These are phyloP conservation scores for Colletes latitarsis DNA, from an alignment of 1,140 invertebrate genomes.

Conservation along the genomic window DNA sequence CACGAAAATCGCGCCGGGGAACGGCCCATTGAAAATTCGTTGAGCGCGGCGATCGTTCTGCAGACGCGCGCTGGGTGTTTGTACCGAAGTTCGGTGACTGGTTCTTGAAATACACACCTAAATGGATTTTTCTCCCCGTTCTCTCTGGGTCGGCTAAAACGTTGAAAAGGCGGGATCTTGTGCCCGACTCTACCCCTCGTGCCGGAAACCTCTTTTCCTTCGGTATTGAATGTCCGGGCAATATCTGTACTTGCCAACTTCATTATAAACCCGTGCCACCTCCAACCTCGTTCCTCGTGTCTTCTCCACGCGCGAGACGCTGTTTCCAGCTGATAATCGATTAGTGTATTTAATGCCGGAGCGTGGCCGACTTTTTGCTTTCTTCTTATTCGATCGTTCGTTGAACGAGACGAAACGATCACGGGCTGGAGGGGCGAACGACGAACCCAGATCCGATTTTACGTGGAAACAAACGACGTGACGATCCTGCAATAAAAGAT, in stretches of 20 bases:
- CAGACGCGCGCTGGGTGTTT: background rate
- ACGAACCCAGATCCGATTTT: too few relatives aligned
- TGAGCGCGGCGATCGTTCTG: background rate
- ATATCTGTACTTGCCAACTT: conserved; percentile 29
- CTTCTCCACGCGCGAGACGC: background rate
- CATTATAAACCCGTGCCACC: conserved; percentile 12
- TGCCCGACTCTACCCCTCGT: conserved; percentile 13
- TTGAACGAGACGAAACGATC: too few relatives aligned
- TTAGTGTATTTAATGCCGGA: too few relatives aligned
- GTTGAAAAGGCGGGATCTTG: conserved; percentile 2
- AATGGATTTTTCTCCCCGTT: conserved; percentile 11
- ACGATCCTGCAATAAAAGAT: too few relatives aligned
- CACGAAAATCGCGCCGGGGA: background rate
- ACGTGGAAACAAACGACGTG: too few relatives aligned
- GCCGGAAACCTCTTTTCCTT: background rate
- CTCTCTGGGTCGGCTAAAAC: background rate
- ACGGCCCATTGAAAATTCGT: conserved; percentile 4
- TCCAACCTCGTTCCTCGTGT: background rate
- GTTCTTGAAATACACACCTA: conserved; percentile 19
- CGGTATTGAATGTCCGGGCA: conserved; percentile 25
- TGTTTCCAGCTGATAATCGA: background rate
- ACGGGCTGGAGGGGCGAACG: too few relatives aligned
- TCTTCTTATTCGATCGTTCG: too few relatives aligned
- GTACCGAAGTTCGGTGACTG: background rate
- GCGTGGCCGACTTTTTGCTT: too few relatives aligned